Conservation (phyloP, 2,888 invertebrate species). For the Romanomermis culicivorax region DNA sequence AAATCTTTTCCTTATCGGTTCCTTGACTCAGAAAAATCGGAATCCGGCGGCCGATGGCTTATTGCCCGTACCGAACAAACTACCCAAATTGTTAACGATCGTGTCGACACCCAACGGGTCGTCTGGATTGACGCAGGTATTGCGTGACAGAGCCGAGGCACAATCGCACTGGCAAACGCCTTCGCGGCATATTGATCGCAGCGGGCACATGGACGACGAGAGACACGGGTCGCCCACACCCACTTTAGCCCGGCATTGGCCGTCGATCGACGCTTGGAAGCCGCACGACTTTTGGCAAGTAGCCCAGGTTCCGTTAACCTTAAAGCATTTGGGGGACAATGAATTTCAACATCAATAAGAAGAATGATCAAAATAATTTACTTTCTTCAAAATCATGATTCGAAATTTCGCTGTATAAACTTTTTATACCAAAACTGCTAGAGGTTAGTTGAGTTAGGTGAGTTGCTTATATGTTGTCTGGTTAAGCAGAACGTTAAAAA, state of each 20-base stretch:
- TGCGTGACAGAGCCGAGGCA: neutral
- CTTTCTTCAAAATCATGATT: too few relatives aligned
- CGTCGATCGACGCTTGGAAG: neutral
- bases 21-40: too few relatives aligned
- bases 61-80: neutral
- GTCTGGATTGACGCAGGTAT: slow-evolving; percentile 6
- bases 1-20: too few relatives aligned
- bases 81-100: neutral
- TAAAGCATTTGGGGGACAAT: too few relatives aligned
- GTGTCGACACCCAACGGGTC: slow-evolving; percentile 3
- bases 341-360: too few relatives aligned
- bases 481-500: too few relatives aligned
- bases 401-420: too few relatives aligned
- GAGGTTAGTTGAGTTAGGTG: too few relatives aligned
- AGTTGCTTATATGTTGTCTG: too few relatives aligned
- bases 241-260: neutral
- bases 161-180: slow-evolving; percentile 3
- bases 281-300: slow-evolving; percentile 1
- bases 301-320: neutral
- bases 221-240: neutral
- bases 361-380: too few relatives aligned
- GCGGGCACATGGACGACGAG: neutral
- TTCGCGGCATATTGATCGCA: slow-evolving; percentile 1
- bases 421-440: too few relatives aligned
- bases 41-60: too few relatives aligned